A percentile compares a stretch with the other conserved stretches of the same genome.
phyloP scores from a whole-genome alignment of 2,888 invertebrate genomes.

The Noctua janthe region DNA sequence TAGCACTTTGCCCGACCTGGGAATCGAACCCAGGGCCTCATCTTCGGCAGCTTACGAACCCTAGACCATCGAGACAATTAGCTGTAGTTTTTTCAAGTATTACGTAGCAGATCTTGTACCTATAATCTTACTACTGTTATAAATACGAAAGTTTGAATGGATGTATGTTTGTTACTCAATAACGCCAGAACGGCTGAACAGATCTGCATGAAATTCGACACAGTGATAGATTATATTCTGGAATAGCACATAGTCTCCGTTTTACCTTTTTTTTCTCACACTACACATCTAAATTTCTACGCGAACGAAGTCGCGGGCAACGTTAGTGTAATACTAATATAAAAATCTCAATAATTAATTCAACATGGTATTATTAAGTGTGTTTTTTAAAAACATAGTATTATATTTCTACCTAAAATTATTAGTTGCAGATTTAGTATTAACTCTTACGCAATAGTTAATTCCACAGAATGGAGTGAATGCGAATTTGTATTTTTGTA shows the following conservation, averaged over 20 bases:
- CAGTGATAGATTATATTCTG: background rate
- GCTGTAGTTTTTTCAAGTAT: background rate
- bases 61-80: background rate
- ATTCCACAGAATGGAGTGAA: background rate
- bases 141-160: background rate
- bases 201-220: background rate
- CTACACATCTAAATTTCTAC: background rate
- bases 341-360: slow-evolving; percentile 43
- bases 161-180: background rate
- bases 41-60: background rate
- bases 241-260: background rate
- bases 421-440: background rate
- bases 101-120: background rate
- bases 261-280: too few relatives aligned
- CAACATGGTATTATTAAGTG: slow-evolving; percentile 3
- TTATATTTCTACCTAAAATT: background rate
- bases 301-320: background rate
- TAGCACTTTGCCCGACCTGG: background rate
- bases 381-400: slow-evolving; percentile 13
- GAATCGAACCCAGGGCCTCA: background rate
- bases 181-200: background rate
- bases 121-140: background rate
- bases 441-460: background rate
- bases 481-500: background rate
- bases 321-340: background rate